Percentiles rank a stretch among this genome's conserved stretches.
Conservation (phyloP, 2,888 invertebrate species). For the Catotricha subobsoleta region DNA sequence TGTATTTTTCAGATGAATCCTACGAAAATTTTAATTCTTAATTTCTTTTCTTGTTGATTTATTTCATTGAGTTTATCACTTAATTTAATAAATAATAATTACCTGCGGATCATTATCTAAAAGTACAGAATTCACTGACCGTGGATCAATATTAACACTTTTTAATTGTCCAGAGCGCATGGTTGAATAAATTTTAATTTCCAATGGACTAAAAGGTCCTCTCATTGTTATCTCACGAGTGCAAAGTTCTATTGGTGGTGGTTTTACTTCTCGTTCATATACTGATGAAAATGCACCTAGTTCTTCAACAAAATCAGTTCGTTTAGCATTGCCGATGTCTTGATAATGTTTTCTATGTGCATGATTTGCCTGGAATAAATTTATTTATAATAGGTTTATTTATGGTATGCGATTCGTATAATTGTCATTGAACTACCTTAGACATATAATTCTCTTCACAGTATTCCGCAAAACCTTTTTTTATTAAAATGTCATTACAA, state of each 20-base stretch:
- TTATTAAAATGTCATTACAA: constrained; percentile 46
- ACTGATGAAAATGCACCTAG: constrained; percentile 19
- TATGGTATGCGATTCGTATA: background rate
- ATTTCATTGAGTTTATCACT: background rate
- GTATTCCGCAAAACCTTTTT: constrained; percentile 41
- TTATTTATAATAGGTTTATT: constrained; percentile 6
- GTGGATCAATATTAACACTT: constrained; percentile 44
- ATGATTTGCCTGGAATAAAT: constrained; percentile 38
- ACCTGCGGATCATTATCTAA: constrained; percentile 58
- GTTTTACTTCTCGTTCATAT: constrained; percentile 25
- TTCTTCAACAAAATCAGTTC: too few relatives aligned
- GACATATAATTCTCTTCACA: constrained; percentile 65
- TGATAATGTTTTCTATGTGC: constrained; percentile 21
- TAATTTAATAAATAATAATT: background rate
- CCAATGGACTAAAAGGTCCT: constrained; percentile 71
- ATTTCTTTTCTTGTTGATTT: background rate
- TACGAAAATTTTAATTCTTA: background rate
- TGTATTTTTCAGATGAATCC: constrained; percentile 19
- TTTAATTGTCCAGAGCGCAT: constrained; percentile 25
- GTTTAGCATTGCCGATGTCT: too few relatives aligned
- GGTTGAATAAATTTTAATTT: constrained; percentile 43
- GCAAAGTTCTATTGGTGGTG: constrained; percentile 27
- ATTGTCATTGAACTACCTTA: constrained; percentile 31
- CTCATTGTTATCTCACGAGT: constrained; percentile 27
- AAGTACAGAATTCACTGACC: constrained; percentile 71